Conservation (phyloP, 1,140 invertebrate genomes). For the Planococcus citri region DNA sequence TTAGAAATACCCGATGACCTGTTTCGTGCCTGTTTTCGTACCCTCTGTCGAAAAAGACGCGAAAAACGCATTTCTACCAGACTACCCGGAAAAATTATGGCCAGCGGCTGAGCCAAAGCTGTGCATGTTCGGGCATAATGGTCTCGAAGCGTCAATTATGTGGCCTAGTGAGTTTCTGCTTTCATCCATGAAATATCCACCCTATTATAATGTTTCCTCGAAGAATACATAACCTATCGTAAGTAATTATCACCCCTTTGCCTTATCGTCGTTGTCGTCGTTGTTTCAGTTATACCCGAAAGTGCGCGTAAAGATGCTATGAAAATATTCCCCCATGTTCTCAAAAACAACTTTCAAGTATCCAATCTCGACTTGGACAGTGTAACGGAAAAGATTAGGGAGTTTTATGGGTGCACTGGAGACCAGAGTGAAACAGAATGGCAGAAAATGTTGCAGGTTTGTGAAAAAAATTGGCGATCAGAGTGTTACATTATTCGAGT, state of each 20-base stretch:
- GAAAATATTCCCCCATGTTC: neutral
- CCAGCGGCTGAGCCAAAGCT: neutral
- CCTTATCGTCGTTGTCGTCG: neutral
- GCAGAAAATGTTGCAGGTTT: too few species aligned
- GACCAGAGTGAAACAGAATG: too few species aligned
- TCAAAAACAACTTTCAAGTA: neutral
- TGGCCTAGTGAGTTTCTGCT: neutral
- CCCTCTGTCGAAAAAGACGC: neutral
- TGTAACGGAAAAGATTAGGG: neutral
- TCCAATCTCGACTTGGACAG: neutral
- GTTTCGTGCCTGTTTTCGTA: neutral
- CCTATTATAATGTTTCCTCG: too few species aligned
- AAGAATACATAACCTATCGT: too few species aligned
- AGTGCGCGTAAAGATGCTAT: neutral
- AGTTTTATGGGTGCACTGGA: neutral
- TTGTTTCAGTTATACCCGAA: neutral
- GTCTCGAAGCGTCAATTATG: neutral
- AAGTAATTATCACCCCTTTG: too few species aligned
- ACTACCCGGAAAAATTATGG: neutral
- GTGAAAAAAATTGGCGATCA: too few species aligned
- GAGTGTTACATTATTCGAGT: too few species aligned
- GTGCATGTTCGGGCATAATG: neutral
- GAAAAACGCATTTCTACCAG: neutral
- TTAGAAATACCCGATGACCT: neutral
- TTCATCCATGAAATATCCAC: too few species aligned